These are phyloP conservation scores for Lepidotrigona ventralis DNA, from an alignment of 1,140 invertebrate genomes.

Conservation along the genomic window DNA sequence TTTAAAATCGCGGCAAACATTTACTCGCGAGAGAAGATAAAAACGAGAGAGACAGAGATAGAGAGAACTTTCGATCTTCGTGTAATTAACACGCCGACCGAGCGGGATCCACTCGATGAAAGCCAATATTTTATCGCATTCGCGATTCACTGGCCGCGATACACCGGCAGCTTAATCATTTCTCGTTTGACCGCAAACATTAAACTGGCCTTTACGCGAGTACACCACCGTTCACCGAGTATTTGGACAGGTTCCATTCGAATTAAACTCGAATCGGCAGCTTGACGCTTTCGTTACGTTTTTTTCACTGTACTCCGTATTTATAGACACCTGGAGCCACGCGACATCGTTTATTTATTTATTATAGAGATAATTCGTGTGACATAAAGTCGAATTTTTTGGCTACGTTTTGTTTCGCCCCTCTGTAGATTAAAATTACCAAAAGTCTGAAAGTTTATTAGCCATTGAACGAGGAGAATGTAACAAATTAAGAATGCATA, in stretches of 20 bases:
- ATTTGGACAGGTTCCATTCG: background rate
- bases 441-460: no score
- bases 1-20: conserved; percentile 1
- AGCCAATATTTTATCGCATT: conserved; percentile 13
- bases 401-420: no score
- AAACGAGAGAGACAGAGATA: no score
- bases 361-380: no score
- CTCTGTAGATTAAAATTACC: no score
- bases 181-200: background rate
- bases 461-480: no score
- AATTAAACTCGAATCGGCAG: background rate
- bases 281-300: background rate
- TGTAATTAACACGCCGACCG: background rate
- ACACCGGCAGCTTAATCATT: background rate
- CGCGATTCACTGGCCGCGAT: background rate
- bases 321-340: no score
- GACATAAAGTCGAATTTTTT: no score
- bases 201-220: no score
- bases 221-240: no score
- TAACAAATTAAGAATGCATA: no score
- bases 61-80: background rate
- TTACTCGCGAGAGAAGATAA: background rate
- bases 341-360: no score
- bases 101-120: background rate
- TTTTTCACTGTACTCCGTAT: background rate